These are phyloP conservation scores for Tetropium fuscum DNA, from an alignment of 2,888 invertebrate species.

Conservation along the genomic window DNA sequence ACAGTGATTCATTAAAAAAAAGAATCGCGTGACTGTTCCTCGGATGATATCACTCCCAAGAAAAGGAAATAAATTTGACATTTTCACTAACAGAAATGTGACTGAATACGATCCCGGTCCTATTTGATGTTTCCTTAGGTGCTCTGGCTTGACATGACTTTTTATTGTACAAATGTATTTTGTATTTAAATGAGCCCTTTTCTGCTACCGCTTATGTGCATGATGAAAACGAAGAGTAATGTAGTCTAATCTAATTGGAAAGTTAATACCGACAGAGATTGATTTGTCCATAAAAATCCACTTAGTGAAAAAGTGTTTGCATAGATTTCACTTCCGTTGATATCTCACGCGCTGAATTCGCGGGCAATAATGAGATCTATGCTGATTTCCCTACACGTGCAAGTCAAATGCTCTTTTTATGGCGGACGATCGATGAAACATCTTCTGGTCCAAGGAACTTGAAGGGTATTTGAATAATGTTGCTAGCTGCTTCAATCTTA, in stretches of 20 bases:
- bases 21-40: no score
- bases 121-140: no score
- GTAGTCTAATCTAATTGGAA: conserved; percentile 46
- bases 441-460: no score
- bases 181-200: conserved; percentile 43
- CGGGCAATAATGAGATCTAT: conserved; percentile 17
- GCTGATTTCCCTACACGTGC: neutral
- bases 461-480: no score
- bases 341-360: conserved; percentile 19
- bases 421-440: no score
- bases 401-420: conserved; percentile 21
- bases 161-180: conserved; percentile 32
- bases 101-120: no score
- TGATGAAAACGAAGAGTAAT: conserved; percentile 47
- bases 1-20: no score
- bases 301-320: conserved; percentile 39
- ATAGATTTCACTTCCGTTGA: conserved; percentile 32
- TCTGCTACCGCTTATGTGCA: conserved; percentile 28
- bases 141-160: conserved; percentile 4
- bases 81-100: no score
- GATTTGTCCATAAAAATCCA: conserved; percentile 46
- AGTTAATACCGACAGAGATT: conserved; percentile 45
- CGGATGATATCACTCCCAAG: no score
- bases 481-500: no score
- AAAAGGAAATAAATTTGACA: no score